Percentiles rank a stretch among this genome's conserved stretches.
Conservation (phyloP, 2,888 invertebrate genomes). For the Parasteatoda lunata region DNA sequence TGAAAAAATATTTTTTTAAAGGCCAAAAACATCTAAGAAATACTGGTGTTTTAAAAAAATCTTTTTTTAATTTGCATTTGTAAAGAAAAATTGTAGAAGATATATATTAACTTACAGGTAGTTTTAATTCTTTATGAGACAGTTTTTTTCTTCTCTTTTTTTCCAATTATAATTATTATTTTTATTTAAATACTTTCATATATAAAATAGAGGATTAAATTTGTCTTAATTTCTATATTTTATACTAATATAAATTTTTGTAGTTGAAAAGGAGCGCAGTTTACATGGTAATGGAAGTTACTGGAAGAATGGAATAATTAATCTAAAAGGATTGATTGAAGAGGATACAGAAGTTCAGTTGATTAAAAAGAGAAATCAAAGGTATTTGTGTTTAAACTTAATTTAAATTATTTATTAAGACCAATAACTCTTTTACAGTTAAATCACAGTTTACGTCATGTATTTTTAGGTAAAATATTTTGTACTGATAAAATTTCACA, state of each 20-base stretch:
- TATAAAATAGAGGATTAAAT: too few relatives aligned
- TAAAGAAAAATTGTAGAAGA: neutral
- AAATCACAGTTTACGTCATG: too few relatives aligned
- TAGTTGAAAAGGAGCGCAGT: slow-evolving; percentile 81
- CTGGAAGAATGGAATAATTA: slow-evolving; percentile 81
- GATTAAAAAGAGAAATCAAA: slow-evolving; percentile 74
- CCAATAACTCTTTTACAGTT: neutral
- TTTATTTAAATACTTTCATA: too few relatives aligned
- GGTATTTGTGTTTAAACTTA: slow-evolving; percentile 34
- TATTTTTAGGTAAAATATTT: too few relatives aligned
- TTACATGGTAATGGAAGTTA: slow-evolving; percentile 83
- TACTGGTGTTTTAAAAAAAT: too few relatives aligned
- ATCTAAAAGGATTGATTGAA: slow-evolving; percentile 81
- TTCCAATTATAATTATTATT: too few relatives aligned
- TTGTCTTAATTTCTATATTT: too few relatives aligned
- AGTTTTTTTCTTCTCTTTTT: neutral
- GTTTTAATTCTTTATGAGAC: neutral
- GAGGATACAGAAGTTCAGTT: slow-evolving; percentile 80
- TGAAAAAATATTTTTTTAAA: too few relatives aligned
- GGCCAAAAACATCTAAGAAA: too few relatives aligned
- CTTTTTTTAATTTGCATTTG: too few relatives aligned
- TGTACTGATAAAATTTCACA: too few relatives aligned
- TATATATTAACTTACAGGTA: neutral
- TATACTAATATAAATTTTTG: slow-evolving; percentile 14
- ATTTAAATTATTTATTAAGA: neutral